phyloP scores from a whole-genome alignment of 2,797 vertebrate species.

The Periparus ater region DNA sequence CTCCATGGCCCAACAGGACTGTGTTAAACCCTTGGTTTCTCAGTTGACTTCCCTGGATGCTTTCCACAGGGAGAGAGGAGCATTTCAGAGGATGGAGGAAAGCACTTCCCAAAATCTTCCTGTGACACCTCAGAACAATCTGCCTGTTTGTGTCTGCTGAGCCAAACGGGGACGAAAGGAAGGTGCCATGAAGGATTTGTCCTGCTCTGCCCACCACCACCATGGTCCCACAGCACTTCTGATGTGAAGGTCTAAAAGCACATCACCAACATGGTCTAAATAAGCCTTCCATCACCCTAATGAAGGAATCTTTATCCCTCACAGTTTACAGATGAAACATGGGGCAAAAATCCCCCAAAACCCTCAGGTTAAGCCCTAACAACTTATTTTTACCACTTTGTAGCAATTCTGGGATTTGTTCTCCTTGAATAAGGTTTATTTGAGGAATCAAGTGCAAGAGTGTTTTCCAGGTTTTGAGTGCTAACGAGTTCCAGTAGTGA shows the following conservation, averaged over 20 bases:
- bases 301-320: neutral
- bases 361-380: neutral
- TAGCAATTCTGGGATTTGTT: neutral
- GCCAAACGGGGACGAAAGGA: too few species aligned
- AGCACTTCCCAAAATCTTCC: neutral
- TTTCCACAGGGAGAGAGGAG: neutral
- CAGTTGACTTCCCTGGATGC: neutral
- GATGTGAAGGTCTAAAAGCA: neutral
- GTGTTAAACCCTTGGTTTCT: neutral
- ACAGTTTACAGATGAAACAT: neutral
- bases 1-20: neutral
- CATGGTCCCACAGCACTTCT: neutral
- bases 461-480: neutral
- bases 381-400: neutral
- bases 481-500: neutral
- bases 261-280: neutral
- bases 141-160: neutral
- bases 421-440: neutral
- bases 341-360: fast-evolving
- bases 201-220: neutral
- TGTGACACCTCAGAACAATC: neutral
- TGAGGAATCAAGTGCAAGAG: neutral
- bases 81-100: neutral
- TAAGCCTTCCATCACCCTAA: neutral
- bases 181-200: neutral